Conservation (phyloP, 2,113 vertebrate genomes). For the Sturnira hondurensis region DNA sequence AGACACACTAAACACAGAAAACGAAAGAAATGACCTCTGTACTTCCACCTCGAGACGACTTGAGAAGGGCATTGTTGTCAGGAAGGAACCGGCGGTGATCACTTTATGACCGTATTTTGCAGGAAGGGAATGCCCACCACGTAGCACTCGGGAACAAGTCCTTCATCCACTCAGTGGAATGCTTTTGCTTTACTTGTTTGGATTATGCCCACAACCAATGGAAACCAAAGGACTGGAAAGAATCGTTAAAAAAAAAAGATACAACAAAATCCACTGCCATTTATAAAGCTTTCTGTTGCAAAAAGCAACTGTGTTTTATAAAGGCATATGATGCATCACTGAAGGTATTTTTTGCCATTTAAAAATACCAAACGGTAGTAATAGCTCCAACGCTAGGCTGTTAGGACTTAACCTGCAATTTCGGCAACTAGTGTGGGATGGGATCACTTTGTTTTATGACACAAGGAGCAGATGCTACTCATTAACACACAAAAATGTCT, state of each 20-base stretch:
- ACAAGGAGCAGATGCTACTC: conserved; percentile 54
- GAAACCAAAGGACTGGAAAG: conserved; percentile 52
- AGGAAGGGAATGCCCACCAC: not conserved
- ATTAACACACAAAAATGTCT: conserved; percentile 58
- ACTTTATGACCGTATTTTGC: not conserved
- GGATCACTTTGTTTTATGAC: conserved; percentile 23
- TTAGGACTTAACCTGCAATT: conserved; percentile 4
- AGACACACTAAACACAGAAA: not conserved
- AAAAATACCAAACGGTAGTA: conserved; percentile 36
- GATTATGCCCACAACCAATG: not conserved
- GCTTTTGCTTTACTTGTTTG: not conserved
- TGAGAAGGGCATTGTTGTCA: not conserved
- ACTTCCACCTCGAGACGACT: not conserved
- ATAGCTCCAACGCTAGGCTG: not conserved
- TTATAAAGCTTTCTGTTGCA: conserved; percentile 19
- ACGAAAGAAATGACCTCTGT: not conserved
- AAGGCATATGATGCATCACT: not conserved
- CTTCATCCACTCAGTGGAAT: not conserved
- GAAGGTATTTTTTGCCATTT: conserved; percentile 27
- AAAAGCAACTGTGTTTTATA: not conserved
- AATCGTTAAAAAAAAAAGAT: not conserved
- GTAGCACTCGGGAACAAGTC: not conserved
- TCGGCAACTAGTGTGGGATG: not conserved
- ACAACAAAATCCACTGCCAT: not conserved
- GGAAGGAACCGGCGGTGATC: not conserved